phyloP scores from a whole-genome alignment of 1,140 invertebrate genomes.

The Pseudobourletiella spinata region DNA sequence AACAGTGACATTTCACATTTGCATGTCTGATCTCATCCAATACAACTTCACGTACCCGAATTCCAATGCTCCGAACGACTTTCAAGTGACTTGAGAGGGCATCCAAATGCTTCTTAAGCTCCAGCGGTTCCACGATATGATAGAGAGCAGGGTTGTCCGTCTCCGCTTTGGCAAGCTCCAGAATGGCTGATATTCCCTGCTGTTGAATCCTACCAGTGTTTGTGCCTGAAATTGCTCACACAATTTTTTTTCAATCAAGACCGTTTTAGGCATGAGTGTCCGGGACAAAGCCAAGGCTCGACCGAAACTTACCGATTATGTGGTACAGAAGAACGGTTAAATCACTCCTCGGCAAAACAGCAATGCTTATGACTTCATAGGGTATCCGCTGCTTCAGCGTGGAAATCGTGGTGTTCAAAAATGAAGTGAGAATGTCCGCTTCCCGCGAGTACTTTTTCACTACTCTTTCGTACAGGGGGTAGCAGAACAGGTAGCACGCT shows the following conservation, averaged over 20 bases:
- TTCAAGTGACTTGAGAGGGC: conserved; percentile 60
- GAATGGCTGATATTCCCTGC: conserved; percentile 60
- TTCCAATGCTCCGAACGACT: conserved; percentile 67
- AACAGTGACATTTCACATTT: too few relatives aligned
- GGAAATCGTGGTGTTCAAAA: conserved; percentile 59
- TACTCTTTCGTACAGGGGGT: conserved; percentile 64
- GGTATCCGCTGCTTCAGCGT: conserved; percentile 54
- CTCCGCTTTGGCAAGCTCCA: conserved; percentile 64
- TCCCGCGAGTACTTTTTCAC: conserved; percentile 17
- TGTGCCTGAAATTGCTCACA: conserved; percentile 42
- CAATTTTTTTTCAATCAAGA: too few relatives aligned
- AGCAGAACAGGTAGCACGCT: conserved; percentile 71
- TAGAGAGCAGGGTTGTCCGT: conserved; percentile 42
- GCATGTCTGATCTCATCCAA: too few relatives aligned
- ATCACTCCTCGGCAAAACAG: conserved; percentile 63
- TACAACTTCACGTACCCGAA: conserved; percentile 48
- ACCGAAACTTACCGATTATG: conserved; percentile 63
- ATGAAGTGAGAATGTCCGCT: conserved; percentile 40
- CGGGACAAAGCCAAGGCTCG: too few relatives aligned
- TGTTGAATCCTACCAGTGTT: conserved; percentile 60
- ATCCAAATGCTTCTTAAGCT: conserved; percentile 67
- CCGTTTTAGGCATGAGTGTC: too few relatives aligned
- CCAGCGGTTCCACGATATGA: conserved; percentile 51
- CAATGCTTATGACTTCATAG: neutral
- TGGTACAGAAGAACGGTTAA: conserved; percentile 72